Evolutionary conservation across 2,888 invertebrate species (phyloP).

Genomic region (Philereme transversata): DNA sequence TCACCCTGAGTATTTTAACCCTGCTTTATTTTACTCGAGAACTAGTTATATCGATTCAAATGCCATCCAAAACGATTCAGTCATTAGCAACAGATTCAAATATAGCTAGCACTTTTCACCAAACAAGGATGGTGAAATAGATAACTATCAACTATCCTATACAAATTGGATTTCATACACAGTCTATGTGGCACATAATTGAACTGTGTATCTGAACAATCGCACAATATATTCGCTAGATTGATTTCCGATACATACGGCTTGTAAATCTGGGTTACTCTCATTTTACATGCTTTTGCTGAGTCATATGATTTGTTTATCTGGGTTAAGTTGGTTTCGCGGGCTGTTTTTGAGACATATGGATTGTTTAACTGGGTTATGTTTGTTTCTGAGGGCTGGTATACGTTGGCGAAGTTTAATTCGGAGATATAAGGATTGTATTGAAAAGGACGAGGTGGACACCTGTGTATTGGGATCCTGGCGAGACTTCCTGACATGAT

Average conservation of each 20-base stretch:
- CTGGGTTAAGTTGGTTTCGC: background rate
- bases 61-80: too few relatives aligned
- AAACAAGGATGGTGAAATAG: conserved; percentile 69
- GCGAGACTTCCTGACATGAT: conserved; percentile 79
- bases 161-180: conserved; percentile 67
- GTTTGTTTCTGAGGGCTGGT: conserved; percentile 2
- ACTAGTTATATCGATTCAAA: too few relatives aligned
- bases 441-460: conserved; percentile 50
- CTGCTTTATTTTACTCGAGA: too few relatives aligned
- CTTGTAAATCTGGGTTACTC: background rate
- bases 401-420: background rate
- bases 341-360: conserved; percentile 44
- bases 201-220: conserved; percentile 66
- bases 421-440: conserved; percentile 25
- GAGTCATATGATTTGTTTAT: too few relatives aligned
- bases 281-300: too few relatives aligned
- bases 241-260: conserved; percentile 48
- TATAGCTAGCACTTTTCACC: conserved; percentile 71
- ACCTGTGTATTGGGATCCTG: conserved; percentile 82
- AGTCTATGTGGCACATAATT: conserved; percentile 67
- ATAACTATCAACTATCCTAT: conserved; percentile 58
- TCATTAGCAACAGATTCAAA: conserved; percentile 41
- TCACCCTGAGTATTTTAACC: too few relatives aligned
- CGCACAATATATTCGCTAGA: conserved; percentile 59
- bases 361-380: conserved; percentile 3